Conservation (phyloP, 2,888 invertebrate species). For the Lysandra coridon region DNA sequence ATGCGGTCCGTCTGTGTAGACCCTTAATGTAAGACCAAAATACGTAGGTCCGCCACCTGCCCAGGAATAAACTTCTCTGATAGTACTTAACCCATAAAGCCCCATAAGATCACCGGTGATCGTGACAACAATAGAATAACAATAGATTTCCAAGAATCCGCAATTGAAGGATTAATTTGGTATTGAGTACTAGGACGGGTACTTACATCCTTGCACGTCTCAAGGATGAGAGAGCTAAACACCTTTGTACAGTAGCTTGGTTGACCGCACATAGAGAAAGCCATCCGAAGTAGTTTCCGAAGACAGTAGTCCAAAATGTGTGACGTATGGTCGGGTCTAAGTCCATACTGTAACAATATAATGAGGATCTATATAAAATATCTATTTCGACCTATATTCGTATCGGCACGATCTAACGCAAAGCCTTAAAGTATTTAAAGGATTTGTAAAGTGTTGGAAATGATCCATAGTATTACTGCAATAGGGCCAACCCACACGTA, state of each 20-base stretch:
- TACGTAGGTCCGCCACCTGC: too few relatives aligned
- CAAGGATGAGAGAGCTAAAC: conserved; percentile 87
- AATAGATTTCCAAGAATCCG: too few relatives aligned
- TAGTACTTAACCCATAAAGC: too few relatives aligned
- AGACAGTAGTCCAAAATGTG: conserved; percentile 88
- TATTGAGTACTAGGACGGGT: neutral
- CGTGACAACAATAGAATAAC: too few relatives aligned
- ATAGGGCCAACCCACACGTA: too few relatives aligned
- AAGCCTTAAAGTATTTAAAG: neutral
- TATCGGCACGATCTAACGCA: neutral
- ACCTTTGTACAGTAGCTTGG: conserved; percentile 93
- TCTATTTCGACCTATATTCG: neutral
- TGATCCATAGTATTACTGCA: neutral
- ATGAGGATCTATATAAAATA: neutral
- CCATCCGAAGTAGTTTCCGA: conserved; percentile 91
- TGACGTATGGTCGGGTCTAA: conserved; percentile 88
- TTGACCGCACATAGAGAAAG: conserved; percentile 90
- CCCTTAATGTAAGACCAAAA: too few relatives aligned
- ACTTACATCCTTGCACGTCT: conserved; percentile 86
- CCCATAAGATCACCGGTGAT: too few relatives aligned
- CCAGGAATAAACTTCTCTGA: too few relatives aligned
- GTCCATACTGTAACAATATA: conserved; percentile 80
- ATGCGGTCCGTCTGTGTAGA: too few relatives aligned
- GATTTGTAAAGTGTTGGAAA: too few relatives aligned
- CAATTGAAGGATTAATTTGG: too few relatives aligned